Evolutionary conservation across 92 coral and sea anemone genomes (phyloP).

Genomic region (Nematostella vectensis): DNA sequence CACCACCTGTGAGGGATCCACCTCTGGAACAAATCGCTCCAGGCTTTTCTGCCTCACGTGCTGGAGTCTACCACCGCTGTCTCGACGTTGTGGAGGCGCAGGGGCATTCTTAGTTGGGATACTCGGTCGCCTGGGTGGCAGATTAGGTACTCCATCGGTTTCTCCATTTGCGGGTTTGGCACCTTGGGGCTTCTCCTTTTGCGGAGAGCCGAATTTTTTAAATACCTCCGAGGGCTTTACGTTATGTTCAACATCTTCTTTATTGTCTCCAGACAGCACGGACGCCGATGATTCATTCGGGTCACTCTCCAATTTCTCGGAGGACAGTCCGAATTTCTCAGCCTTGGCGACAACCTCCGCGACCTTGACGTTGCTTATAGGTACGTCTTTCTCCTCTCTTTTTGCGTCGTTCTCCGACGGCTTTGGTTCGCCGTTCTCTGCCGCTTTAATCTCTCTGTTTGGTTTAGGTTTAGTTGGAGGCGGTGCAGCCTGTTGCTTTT

Average conservation of each 20-base stretch:
- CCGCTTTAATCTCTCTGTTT: neutral
- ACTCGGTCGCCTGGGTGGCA: constrained; percentile 37
- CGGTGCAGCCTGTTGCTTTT: neutral
- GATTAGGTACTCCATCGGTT: constrained; percentile 34
- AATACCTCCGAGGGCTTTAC: constrained; percentile 29
- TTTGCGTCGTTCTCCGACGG: constrained; percentile 4
- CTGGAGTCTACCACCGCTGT: constrained; percentile 45
- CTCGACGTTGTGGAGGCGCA: constrained; percentile 47
- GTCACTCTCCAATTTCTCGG: constrained; percentile 35
- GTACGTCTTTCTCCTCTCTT: neutral
- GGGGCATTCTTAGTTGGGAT: constrained; percentile 24
- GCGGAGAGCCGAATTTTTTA: constrained; percentile 26
- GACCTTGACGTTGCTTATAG: constrained; percentile 6
- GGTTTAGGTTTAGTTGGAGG: constrained; percentile 5
- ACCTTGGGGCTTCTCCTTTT: constrained; percentile 5
- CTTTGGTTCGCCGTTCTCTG: constrained; percentile 2
- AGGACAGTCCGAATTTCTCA: constrained; percentile 38
- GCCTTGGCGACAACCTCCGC: constrained; percentile 31
- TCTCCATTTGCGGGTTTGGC: neutral
- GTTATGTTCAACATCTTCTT: constrained; percentile 51
- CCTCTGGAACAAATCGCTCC: constrained; percentile 37
- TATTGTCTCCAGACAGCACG: constrained; percentile 42
- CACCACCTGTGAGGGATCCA: constrained; percentile 5
- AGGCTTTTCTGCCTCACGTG: constrained; percentile 44
- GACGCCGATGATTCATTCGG: constrained; percentile 21